Conservation (phyloP, 1,140 invertebrate genomes). For the Pogonognathellus flavescens region DNA sequence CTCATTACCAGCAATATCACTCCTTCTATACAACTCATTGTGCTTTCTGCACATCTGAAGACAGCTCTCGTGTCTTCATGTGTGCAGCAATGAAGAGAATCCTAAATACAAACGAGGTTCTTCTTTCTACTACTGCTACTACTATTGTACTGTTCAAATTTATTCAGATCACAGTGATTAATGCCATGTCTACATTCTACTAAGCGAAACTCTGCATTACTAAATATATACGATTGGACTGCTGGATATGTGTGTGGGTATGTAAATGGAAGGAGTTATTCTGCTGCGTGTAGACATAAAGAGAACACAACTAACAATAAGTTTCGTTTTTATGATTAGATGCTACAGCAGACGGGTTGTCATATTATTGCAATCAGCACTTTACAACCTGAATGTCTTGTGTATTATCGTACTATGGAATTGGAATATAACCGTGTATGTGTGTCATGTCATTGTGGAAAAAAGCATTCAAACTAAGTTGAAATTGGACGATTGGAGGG, state of each 20-base stretch:
- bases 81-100: no score
- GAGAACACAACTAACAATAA: background rate
- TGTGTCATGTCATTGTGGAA: background rate
- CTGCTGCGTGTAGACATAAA: background rate
- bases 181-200: background rate
- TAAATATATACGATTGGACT: background rate
- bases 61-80: no score
- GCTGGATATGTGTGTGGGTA: no score
- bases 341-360: background rate
- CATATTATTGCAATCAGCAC: background rate
- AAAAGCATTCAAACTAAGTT: background rate
- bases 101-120: background rate
- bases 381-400: background rate
- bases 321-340: background rate
- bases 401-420: background rate
- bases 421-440: background rate
- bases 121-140: slow-evolving; percentile 10
- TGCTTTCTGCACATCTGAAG: no score
- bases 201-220: background rate
- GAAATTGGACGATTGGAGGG: slow-evolving; percentile 11
- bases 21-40: no score
- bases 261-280: background rate
- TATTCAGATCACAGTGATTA: slow-evolving; percentile 25
- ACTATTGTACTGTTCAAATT: background rate
- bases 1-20: no score